Evolutionary conservation across 1,140 invertebrate genomes (phyloP).

Genomic region (Bombus impatiens): DNA sequence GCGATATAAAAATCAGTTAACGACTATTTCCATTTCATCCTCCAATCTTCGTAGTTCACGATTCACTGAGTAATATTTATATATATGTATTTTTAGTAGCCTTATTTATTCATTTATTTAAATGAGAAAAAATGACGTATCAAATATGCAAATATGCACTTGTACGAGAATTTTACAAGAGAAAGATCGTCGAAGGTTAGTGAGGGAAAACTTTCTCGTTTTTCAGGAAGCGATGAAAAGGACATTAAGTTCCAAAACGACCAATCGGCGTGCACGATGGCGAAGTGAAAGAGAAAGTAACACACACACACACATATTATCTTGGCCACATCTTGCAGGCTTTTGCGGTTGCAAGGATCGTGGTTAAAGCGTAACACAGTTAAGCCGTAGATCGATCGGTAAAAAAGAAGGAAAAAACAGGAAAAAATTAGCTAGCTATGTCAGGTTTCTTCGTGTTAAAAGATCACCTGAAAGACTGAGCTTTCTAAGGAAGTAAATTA

Average conservation of each 20-base stretch:
- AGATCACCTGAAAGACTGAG: slow-evolving; percentile 7
- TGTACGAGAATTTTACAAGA: background rate
- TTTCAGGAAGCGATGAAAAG: slow-evolving; percentile 1
- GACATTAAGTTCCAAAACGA: background rate
- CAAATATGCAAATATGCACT: background rate
- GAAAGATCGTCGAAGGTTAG: background rate
- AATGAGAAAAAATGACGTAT: background rate
- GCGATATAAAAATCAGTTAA: too few species aligned
- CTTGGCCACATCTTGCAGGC: slow-evolving; percentile 10
- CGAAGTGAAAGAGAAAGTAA: slow-evolving; percentile 64
- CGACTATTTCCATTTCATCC: too few species aligned
- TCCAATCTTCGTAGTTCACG: too few species aligned
- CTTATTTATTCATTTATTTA: background rate
- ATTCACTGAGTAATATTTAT: too few species aligned
- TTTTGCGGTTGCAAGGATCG: slow-evolving; percentile 14
- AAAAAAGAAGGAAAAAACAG: background rate
- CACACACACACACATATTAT: background rate
- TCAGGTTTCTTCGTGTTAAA: background rate
- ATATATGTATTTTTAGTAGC: too few species aligned
- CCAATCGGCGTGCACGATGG: slow-evolving; percentile 20
- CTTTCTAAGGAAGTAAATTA: slow-evolving; percentile 58
- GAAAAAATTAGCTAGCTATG: background rate
- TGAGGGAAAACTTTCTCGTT: slow-evolving; percentile 1
- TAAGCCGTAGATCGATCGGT: background rate
- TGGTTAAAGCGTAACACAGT: slow-evolving; percentile 24